These are phyloP conservation scores for Trichonephila clavata DNA, from an alignment of 1,140 invertebrate genomes.

Conservation along the genomic window DNA sequence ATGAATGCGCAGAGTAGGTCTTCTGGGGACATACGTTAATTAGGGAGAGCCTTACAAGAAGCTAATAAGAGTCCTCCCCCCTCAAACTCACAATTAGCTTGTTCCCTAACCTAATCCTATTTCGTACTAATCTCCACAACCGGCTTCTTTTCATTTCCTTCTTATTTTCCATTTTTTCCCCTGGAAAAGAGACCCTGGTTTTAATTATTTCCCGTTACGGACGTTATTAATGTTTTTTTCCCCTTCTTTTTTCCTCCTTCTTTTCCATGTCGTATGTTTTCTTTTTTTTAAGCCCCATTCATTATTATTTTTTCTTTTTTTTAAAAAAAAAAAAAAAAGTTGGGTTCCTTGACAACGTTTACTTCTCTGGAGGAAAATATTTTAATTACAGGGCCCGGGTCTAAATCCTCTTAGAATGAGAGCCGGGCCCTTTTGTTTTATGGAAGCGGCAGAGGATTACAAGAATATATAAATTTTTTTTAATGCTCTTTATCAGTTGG, in stretches of 20 bases:
- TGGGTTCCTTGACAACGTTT: neutral
- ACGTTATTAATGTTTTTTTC: conserved; percentile 30
- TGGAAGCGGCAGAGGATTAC: neutral
- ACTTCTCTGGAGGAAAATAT: neutral
- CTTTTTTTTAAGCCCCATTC: conserved; percentile 1
- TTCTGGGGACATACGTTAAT: neutral
- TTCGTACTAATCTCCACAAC: neutral
- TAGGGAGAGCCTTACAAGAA: neutral
- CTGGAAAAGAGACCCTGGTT: neutral
- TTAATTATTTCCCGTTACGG: conserved; percentile 31
- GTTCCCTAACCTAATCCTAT: conserved; percentile 19
- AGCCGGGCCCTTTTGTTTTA: conserved; percentile 5
- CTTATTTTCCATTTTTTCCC: neutral
- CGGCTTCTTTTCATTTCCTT: neutral
- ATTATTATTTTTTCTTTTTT: neutral
- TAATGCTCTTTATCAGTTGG: neutral
- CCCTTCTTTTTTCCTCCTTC: neutral
- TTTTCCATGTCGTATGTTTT: conserved; percentile 1
- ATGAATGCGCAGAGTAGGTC: neutral
- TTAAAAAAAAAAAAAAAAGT: too few relatives aligned
- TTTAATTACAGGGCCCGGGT: conserved; percentile 1
- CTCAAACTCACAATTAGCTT: conserved; percentile 7
- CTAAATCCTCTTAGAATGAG: conserved; percentile 11
- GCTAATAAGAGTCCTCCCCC: neutral
- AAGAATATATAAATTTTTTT: neutral